phyloP scores from a whole-genome alignment of 1,140 invertebrate species.

The Meloidogyne hapla region DNA sequence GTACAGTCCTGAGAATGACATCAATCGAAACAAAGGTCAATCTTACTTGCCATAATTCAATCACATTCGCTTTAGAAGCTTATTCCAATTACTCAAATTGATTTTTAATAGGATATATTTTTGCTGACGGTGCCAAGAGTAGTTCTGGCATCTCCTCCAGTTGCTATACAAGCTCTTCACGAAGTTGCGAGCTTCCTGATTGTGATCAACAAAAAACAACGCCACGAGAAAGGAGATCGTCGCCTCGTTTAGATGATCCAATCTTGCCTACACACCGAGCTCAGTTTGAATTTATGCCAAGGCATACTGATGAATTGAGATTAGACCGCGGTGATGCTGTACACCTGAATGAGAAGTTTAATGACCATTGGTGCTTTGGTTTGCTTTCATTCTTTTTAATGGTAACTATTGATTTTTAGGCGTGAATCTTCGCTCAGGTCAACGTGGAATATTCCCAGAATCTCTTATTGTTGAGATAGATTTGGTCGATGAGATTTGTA shows the following conservation, averaged over 20 bases:
- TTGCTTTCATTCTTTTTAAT: not conserved
- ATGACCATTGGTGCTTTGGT: conserved; percentile 94
- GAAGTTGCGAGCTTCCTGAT: conserved; percentile 10
- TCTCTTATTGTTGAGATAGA: conserved; percentile 93
- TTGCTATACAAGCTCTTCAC: conserved; percentile 49
- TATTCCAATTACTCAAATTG: not conserved
- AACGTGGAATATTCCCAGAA: conserved; percentile 90
- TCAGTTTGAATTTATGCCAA: conserved; percentile 87
- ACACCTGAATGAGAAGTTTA: conserved; percentile 90
- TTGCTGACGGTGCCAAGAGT: conserved; percentile 26
- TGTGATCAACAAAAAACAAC: not conserved
- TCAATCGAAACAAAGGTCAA: not conserved
- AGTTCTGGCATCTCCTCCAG: conserved; percentile 52
- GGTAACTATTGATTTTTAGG: conserved; percentile 69
- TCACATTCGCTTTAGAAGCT: not conserved
- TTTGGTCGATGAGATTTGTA: conserved; percentile 77
- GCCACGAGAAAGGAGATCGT: not conserved
- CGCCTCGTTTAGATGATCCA: conserved; percentile 69
- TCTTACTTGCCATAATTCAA: too few species aligned
- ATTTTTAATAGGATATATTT: conserved; percentile 27
- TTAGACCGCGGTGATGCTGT: conserved; percentile 94
- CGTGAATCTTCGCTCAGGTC: conserved; percentile 84
- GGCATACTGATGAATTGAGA: conserved; percentile 90
- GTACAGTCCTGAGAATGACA: conserved; percentile 3
- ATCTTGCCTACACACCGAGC: conserved; percentile 91